Conservation (phyloP, 2,797 vertebrate genomes). For the Alauda arvensis region DNA sequence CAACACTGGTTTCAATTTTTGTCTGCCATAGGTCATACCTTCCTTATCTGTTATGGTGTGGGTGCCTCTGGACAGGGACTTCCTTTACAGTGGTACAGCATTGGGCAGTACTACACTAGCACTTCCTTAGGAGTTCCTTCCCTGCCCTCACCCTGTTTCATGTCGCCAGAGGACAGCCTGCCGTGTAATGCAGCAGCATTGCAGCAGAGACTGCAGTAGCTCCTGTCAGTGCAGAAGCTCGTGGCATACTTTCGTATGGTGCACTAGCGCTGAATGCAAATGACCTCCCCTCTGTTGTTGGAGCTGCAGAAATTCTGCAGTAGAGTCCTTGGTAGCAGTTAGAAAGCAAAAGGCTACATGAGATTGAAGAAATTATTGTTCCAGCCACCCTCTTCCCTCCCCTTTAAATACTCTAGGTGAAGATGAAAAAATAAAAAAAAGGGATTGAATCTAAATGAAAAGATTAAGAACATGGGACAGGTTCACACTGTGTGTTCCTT, state of each 20-base stretch:
- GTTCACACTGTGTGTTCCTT: background rate
- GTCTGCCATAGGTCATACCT: background rate
- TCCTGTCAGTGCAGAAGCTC: background rate
- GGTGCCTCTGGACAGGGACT: background rate
- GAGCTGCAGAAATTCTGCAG: background rate
- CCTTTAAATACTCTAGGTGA: background rate
- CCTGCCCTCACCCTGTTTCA: background rate
- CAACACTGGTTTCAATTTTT: background rate
- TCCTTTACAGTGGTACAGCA: background rate
- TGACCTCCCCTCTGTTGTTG: background rate
- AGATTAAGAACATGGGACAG: background rate
- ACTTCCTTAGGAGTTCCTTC: background rate
- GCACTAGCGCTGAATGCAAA: background rate
- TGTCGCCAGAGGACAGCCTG: background rate
- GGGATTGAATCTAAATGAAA: background rate
- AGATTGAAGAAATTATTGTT: background rate
- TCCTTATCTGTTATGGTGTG: background rate
- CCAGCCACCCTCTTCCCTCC: background rate
- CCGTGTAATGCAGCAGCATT: background rate
- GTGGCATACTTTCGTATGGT: background rate
- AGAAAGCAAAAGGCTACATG: background rate
- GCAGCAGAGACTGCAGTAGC: conserved; percentile 30
- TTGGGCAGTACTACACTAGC: background rate
- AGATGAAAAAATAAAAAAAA: background rate
- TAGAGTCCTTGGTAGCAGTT: background rate